A percentile compares a stretch with the other conserved stretches of the same genome.
Evolutionary conservation across 2,888 invertebrate genomes (phyloP).

Genomic region (Drosophila phalerata): DNA sequence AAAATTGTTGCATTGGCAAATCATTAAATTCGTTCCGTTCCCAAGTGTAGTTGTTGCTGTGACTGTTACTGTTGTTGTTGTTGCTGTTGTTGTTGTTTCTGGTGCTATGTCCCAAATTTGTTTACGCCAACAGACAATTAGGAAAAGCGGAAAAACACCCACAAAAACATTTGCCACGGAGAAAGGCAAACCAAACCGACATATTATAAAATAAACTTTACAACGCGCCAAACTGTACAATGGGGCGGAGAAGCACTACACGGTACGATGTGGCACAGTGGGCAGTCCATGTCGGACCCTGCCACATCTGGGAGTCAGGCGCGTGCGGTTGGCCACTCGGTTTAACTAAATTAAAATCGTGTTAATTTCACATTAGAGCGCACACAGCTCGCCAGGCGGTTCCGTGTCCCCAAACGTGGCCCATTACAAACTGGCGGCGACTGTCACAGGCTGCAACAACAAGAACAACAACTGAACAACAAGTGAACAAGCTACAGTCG

Average conservation of each 20-base stretch:
- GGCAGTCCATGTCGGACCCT: conserved; percentile 15
- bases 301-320: conserved; percentile 14
- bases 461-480: conserved; percentile 8
- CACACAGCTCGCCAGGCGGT: conserved; percentile 59
- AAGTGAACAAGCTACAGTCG: neutral
- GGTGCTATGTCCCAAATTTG: conserved; percentile 58
- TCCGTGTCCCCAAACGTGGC: conserved; percentile 57
- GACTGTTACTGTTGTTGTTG: conserved; percentile 12
- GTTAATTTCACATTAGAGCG: conserved; percentile 82
- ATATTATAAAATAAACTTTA: conserved; percentile 77
- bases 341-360: conserved; percentile 82
- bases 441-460: conserved; percentile 59
- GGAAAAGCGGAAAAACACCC: conserved; percentile 35
- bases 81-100: conserved; percentile 2
- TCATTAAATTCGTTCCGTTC: conserved; percentile 56
- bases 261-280: conserved; percentile 4
- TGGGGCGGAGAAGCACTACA: neutral
- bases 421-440: conserved; percentile 58
- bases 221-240: conserved; percentile 29
- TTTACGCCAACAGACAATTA: conserved; percentile 52
- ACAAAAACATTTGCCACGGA: conserved; percentile 60
- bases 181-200: conserved; percentile 44
- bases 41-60: conserved; percentile 26
- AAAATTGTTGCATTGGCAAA: conserved; percentile 52
- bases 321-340: conserved; percentile 76